Evolutionary conservation across 2,797 vertebrate genomes (phyloP).

Genomic region (Hafferia zeledoni): DNA sequence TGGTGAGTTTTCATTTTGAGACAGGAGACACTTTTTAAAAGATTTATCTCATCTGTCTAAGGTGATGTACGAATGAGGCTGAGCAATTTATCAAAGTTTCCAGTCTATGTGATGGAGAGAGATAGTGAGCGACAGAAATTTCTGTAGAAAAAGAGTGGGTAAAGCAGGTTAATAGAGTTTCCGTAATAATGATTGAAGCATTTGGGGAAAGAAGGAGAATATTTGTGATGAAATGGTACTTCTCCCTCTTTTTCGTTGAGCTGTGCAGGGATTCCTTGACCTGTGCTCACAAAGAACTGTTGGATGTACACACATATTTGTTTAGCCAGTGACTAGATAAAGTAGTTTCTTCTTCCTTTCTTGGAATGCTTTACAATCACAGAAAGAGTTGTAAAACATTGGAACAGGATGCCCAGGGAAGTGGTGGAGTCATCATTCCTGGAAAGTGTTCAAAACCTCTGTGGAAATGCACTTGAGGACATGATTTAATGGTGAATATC

Average conservation of each 20-base stretch:
- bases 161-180: background rate
- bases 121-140: background rate
- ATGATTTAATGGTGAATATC: background rate
- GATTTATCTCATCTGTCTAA: background rate
- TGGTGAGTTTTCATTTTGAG: background rate
- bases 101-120: background rate
- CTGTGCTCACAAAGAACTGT: background rate
- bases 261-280: background rate
- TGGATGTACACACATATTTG: background rate
- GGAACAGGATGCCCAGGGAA: background rate
- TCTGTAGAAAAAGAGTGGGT: background rate
- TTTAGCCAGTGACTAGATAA: background rate
- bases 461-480: background rate
- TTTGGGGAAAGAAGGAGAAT: background rate
- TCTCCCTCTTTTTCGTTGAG: background rate
- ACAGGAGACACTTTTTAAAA: background rate
- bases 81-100: background rate
- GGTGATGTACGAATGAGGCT: background rate
- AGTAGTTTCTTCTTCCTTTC: background rate
- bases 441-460: background rate
- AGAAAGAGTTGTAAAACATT: background rate
- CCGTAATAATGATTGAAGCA: background rate
- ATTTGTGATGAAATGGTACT: background rate
- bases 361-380: background rate
- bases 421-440: background rate